Conservation (phyloP, 2,888 invertebrate genomes). For the Gisinianus flammeolus region DNA sequence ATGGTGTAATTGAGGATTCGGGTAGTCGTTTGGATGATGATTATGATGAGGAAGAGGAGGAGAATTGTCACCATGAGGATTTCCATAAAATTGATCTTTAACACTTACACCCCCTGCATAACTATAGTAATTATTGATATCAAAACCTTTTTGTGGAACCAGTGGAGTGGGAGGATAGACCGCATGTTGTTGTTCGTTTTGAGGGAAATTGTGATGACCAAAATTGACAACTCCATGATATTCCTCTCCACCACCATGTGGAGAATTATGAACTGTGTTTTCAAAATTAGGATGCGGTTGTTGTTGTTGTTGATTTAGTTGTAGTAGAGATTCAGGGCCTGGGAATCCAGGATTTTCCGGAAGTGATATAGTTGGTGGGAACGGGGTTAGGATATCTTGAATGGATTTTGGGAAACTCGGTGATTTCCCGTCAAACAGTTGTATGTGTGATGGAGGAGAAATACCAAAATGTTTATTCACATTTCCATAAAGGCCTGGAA, state of each 20-base stretch:
- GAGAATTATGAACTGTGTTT: neutral
- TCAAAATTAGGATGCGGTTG: neutral
- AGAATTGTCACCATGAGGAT: neutral
- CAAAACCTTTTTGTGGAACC: neutral
- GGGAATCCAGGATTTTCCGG: neutral
- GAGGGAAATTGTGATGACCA: neutral
- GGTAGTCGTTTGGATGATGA: neutral
- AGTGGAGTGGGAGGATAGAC: neutral
- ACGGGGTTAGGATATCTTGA: conserved; percentile 53
- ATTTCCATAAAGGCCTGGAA: neutral
- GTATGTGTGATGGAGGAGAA: conserved; percentile 31
- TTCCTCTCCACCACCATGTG: neutral
- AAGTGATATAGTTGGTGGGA: conserved; percentile 11
- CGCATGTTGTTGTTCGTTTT: neutral
- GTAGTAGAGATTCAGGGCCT: neutral
- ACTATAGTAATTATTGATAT: conserved; percentile 6
- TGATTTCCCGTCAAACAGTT: conserved; percentile 32
- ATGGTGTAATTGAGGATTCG: neutral
- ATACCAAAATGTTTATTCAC: neutral
- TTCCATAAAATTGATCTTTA: neutral
- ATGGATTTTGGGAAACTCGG: conserved; percentile 53
- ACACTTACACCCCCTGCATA: neutral
- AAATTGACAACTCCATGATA: neutral
- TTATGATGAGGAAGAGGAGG: neutral
- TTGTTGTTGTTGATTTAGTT: neutral